Conservation (phyloP, 2,888 invertebrate genomes). For the Sinodicranocentrus sp. region DNA sequence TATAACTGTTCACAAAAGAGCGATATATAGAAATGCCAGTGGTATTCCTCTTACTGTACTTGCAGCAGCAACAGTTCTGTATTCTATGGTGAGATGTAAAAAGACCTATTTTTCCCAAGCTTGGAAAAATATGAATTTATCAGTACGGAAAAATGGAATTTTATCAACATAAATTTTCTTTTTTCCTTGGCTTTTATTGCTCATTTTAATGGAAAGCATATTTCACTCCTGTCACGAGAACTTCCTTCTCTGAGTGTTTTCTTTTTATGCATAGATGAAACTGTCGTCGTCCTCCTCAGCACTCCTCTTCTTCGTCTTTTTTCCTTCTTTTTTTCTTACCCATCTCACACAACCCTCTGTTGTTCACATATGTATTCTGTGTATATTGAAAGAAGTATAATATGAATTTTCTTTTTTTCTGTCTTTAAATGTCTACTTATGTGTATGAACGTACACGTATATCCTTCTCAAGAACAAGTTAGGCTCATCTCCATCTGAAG, state of each 20-base stretch:
- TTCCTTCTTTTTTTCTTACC: conserved; percentile 39
- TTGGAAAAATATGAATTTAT: conserved; percentile 76
- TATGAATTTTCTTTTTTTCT: conserved; percentile 15
- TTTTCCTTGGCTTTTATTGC: conserved; percentile 77
- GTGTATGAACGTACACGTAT: conserved; percentile 10
- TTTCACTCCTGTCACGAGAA: conserved; percentile 76
- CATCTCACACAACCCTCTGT: conserved; percentile 38
- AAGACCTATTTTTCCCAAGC: conserved; percentile 61
- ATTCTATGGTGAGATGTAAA: conserved; percentile 48
- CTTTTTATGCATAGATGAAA: conserved; percentile 77
- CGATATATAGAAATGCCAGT: conserved; percentile 37
- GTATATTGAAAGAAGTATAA: neutral
- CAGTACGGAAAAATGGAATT: conserved; percentile 77
- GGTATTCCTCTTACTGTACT: neutral
- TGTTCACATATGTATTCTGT: conserved; percentile 8
- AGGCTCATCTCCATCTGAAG: conserved; percentile 41
- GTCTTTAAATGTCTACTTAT: conserved; percentile 2
- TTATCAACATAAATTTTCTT: conserved; percentile 77
- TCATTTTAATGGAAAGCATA: conserved; percentile 77
- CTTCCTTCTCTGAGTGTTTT: conserved; percentile 77
- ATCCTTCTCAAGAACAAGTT: conserved; percentile 40
- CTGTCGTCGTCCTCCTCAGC: conserved; percentile 73
- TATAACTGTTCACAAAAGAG: conserved; percentile 62
- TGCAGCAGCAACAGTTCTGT: conserved; percentile 55
- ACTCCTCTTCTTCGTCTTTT: conserved; percentile 53